Evolutionary conservation across 1,140 invertebrate genomes (phyloP).

Genomic region (Holcopasites calliopsidis): DNA sequence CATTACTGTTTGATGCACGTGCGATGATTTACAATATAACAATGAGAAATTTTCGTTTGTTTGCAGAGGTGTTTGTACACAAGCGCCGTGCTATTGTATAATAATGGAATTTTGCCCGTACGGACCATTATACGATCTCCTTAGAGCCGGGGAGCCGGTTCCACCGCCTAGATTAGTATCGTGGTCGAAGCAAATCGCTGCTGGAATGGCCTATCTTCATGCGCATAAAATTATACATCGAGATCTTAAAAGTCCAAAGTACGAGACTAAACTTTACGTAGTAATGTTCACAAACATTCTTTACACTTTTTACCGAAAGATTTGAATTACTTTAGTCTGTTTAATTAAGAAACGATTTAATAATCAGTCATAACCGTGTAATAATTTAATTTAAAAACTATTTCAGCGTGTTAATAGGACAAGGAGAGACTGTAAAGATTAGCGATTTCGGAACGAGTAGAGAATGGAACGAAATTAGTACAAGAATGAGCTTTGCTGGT

Average conservation of each 20-base stretch:
- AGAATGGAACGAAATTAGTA: conserved; percentile 97
- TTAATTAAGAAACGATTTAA: too few species aligned
- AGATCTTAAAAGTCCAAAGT: conserved; percentile 98
- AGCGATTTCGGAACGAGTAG: conserved; percentile 98
- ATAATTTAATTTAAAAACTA: too few species aligned
- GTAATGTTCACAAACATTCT: background rate
- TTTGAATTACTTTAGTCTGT: background rate
- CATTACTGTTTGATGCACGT: background rate
- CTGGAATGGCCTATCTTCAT: conserved; percentile 98
- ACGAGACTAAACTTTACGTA: conserved; percentile 76
- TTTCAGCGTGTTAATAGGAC: conserved; percentile 93
- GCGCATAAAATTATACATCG: conserved; percentile 98
- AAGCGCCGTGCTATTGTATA: conserved; percentile 96
- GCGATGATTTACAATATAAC: background rate
- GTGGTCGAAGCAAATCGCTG: conserved; percentile 97
- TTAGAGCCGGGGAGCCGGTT: conserved; percentile 90
- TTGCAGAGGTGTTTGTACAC: conserved; percentile 93
- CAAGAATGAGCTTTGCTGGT: conserved; percentile 98
- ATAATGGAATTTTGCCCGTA: conserved; percentile 99
- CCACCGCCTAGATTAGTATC: conserved; percentile 91
- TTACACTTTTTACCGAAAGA: background rate
- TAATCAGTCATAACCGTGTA: too few species aligned
- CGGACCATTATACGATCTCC: conserved; percentile 94
- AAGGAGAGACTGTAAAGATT: conserved; percentile 95
- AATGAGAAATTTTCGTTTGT: conserved; percentile 14